Base-by-base conservation (phyloP, 2,888 invertebrate genomes). In the Aethes cnicana region DNA sequence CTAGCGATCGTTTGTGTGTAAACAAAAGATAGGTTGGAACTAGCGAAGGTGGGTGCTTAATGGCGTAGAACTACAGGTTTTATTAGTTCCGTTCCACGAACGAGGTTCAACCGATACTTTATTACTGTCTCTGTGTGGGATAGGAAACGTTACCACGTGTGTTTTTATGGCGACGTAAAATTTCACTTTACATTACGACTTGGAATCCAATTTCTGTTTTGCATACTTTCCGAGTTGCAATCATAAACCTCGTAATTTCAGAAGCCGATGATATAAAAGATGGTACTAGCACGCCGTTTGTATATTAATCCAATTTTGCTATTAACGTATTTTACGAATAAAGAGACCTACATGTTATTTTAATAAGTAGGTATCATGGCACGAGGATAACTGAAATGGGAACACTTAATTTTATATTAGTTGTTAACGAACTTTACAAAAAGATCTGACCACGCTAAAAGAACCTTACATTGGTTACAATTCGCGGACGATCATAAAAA, bases 141-240 rank as follows among this genome's bases (percentile, higher is more conserved):
- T 50, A 26, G 23, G 32, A 47, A 32, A 48, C 58, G 57, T 59
- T 63, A 66, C 59, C 68, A 68, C 72, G 70, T 72, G 68, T 69
- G 77, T 76, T 81, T 84, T 78, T 79, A 82, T 69, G 77, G 63
- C 64, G 66, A 69, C 72, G 76, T 83, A 78, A 82, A 82, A 81
- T 82, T 82, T 82, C 79, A 79, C 77, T 82, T 81, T 72, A 69
- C 72, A 60, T 71, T 66, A 69, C 73, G 66, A 46, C 25, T 12
- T 32, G 20, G 25, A 30, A 23, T 28, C 28, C 32, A 30, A 35
- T 44, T 46, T 46, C 39, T 37, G 33, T 25, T 44, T 50, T 48
- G 18, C 30, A 37, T 39, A 26, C 20, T 52, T 44, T 32, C 44
- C 20, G 23, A 49, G 39, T 6, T 21, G 20, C 37, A 39, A 52